Conservation (phyloP, 2,888 invertebrate genomes). For the Tipula vernalis region DNA sequence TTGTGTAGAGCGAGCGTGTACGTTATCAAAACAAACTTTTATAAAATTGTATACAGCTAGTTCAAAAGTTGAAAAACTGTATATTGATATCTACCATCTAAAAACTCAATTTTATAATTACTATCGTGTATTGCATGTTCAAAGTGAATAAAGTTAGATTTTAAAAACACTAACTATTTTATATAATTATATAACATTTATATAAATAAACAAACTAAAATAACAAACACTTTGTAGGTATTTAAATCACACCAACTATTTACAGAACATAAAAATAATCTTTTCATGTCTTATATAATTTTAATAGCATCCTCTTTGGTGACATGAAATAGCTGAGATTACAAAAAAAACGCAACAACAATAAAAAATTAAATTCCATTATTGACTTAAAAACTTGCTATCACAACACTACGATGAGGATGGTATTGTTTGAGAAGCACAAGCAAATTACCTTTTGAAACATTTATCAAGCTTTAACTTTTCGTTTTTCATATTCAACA, state of each 20-base stretch:
- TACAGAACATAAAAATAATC: neutral
- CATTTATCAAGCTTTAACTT: no score
- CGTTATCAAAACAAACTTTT: neutral
- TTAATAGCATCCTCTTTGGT: no score
- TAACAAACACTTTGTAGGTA: neutral
- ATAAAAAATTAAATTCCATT: no score
- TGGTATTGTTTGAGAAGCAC: no score
- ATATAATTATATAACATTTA: neutral
- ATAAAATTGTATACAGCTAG: neutral
- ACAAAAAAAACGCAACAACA: no score
- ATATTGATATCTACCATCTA: neutral
- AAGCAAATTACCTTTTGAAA: no score
- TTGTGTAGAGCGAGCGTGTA: neutral
- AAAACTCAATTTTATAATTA: neutral
- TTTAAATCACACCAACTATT: neutral
- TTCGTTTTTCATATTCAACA: no score
- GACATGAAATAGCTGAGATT: no score
- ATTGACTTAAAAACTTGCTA: no score
- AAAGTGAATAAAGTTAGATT: neutral
- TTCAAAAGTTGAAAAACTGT: neutral
- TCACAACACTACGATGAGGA: no score
- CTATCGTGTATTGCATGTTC: neutral
- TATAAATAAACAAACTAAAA: neutral
- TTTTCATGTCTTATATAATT: neutral
- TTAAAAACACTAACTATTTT: neutral